Evolutionary conservation across 2,797 vertebrate genomes (phyloP).

Genomic region (Gallinago nigripennis): DNA sequence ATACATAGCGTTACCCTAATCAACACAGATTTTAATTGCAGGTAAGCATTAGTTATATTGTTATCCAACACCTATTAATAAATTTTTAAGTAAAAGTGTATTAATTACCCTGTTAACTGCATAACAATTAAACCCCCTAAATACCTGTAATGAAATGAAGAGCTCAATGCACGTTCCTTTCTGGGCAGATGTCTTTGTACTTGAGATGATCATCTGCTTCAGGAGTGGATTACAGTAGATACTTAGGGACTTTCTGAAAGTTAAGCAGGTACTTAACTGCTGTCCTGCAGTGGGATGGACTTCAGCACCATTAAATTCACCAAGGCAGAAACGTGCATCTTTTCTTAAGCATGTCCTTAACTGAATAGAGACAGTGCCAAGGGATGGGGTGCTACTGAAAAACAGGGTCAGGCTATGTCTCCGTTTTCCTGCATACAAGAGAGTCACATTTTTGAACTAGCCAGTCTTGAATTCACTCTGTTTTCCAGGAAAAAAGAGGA

Average conservation of each 20-base stretch:
- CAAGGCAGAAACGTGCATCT: conserved; percentile 44
- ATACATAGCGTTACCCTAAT: not conserved
- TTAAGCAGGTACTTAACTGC: conserved; percentile 47
- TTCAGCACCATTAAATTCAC: conserved; percentile 31
- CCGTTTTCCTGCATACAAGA: not conserved
- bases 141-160: not conserved
- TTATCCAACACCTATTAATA: not conserved
- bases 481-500: not conserved
- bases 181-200: not conserved
- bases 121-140: not conserved
- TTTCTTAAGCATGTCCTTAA: conserved; percentile 54
- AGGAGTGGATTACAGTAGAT: conserved; percentile 7
- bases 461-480: not conserved
- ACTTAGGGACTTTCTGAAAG: conserved; percentile 36
- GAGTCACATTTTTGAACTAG: not conserved
- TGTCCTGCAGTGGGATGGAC: conserved; percentile 39
- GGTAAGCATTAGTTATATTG: not conserved
- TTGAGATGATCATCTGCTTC: not conserved
- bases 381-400: not conserved
- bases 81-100: not conserved
- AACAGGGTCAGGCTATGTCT: conserved; percentile 1
- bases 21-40: not conserved
- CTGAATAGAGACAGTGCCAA: not conserved
- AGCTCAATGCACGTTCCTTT: not conserved
- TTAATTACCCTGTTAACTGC: not conserved